Conservation (phyloP, 2,113 vertebrate species). For the Laticauda colubrina region DNA sequence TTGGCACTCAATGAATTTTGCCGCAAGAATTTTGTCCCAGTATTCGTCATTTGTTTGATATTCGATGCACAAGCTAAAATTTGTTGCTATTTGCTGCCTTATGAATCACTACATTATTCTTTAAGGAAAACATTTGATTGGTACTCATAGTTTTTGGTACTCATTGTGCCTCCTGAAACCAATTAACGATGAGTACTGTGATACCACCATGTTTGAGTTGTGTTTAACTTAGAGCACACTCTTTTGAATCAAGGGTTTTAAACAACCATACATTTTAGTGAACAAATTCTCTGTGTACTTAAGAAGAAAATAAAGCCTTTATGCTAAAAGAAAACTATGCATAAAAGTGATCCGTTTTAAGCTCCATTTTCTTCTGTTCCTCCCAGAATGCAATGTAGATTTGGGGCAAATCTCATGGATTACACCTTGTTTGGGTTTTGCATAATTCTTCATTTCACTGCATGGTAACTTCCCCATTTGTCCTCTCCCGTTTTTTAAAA, state of each 20-base stretch:
- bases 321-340: too few relatives aligned
- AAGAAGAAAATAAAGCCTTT: not conserved
- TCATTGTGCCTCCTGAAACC: too few relatives aligned
- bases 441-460: not conserved
- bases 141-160: too few relatives aligned
- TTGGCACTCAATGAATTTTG: too few relatives aligned
- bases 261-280: not conserved
- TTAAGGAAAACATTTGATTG: too few relatives aligned
- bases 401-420: not conserved
- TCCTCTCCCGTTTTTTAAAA: not conserved
- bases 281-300: too few relatives aligned
- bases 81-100: too few relatives aligned
- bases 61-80: too few relatives aligned
- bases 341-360: not conserved
- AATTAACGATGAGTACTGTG: too few relatives aligned
- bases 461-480: not conserved
- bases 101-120: too few relatives aligned
- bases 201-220: not conserved
- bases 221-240: not conserved
- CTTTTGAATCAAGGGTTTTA: not conserved
- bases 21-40: too few relatives aligned
- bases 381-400: not conserved
- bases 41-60: too few relatives aligned
- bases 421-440: not conserved
- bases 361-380: not conserved